Percentiles rank a stretch among this genome's conserved stretches.
Conservation (phyloP, 2,888 invertebrate genomes). For the Marasmarcha lunaedactyla region DNA sequence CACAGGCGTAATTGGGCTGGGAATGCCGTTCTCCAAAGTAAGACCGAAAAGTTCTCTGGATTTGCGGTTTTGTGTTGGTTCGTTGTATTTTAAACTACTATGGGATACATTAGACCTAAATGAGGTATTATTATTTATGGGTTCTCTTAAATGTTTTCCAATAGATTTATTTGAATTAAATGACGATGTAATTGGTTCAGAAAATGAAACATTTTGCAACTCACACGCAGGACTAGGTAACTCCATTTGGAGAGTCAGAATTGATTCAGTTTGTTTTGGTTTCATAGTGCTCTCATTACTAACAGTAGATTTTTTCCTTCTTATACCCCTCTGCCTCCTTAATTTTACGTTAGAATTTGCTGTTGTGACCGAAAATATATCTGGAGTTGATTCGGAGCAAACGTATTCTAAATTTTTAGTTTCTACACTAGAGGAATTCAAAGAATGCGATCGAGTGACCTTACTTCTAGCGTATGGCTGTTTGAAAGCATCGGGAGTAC, state of each 20-base stretch:
- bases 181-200: conserved; percentile 37
- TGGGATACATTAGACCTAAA: conserved; percentile 46
- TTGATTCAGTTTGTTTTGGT: conserved; percentile 28
- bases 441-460: conserved; percentile 45
- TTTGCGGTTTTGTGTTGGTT: conserved; percentile 31
- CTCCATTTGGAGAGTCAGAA: conserved; percentile 50
- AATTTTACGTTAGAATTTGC: conserved; percentile 43
- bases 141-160: not conserved
- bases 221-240: conserved; percentile 53
- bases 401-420: conserved; percentile 30
- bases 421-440: conserved; percentile 31
- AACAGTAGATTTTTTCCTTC: conserved; percentile 61
- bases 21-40: conserved; percentile 59
- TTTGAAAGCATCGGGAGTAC: conserved; percentile 43
- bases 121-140: conserved; percentile 19
- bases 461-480: conserved; percentile 21
- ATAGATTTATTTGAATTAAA: conserved; percentile 19
- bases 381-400: conserved; percentile 50
- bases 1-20: conserved; percentile 62
- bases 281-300: conserved; percentile 49
- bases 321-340: conserved; percentile 69
- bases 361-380: conserved; percentile 32
- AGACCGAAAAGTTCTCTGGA: conserved; percentile 53
- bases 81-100: conserved; percentile 47
- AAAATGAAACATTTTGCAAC: conserved; percentile 40